Evolutionary conservation across 2,113 vertebrate species (phyloP).

Genomic region (Xiphorhynchus elegans): DNA sequence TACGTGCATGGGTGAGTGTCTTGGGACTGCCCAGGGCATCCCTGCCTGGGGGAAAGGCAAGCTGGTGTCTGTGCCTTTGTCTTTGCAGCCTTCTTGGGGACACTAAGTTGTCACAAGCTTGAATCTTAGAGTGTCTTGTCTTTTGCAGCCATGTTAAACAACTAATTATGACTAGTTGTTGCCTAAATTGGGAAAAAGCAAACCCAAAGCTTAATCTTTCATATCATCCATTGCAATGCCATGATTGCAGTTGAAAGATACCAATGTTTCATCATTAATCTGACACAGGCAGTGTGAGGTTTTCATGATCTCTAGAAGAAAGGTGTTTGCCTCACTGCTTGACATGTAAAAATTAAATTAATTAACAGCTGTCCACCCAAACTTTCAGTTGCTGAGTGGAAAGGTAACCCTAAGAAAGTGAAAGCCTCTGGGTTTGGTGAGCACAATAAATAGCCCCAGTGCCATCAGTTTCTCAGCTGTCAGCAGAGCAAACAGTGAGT

Average conservation of each 20-base stretch:
- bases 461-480: constrained; percentile 1
- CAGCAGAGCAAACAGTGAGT: background rate
- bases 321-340: background rate
- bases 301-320: background rate
- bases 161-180: background rate
- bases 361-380: background rate
- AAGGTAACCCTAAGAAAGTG: background rate
- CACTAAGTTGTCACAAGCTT: too few species aligned
- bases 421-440: background rate
- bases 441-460: background rate
- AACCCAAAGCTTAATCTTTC: background rate
- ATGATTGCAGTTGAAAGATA: background rate
- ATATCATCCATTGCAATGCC: background rate
- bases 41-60: background rate
- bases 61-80: background rate
- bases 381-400: background rate
- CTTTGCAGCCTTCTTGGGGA: background rate
- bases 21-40: accelerated
- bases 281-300: background rate
- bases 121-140: background rate
- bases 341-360: background rate
- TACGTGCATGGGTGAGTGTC: constrained; percentile 91
- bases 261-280: background rate
- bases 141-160: background rate
- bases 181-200: background rate